Conservation (phyloP, 2,888 invertebrate genomes). For the Hirtodrosophila cameraria region DNA sequence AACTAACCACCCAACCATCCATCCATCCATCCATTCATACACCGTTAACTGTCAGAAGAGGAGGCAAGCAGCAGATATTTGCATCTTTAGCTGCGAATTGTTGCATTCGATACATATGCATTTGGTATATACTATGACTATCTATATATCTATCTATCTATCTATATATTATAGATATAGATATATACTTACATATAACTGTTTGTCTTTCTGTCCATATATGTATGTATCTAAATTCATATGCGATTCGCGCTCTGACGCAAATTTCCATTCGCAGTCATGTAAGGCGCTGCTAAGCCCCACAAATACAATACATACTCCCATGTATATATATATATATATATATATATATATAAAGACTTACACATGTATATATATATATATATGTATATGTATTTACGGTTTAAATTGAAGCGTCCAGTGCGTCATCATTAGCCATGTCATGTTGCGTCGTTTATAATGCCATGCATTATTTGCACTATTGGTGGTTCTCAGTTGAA, state of each 20-base stretch:
- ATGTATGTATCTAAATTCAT: neutral
- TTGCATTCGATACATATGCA: neutral
- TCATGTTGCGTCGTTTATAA: too few species aligned
- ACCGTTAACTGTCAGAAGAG: too few species aligned
- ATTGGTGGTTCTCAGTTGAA: too few species aligned
- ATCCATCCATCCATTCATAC: too few species aligned
- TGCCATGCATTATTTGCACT: too few species aligned
- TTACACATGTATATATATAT: slow-evolving; percentile 5
- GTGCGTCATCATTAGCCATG: too few species aligned
- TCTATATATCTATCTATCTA: neutral
- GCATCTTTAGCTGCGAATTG: neutral
- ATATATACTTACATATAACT: neutral
- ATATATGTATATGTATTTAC: slow-evolving; percentile 23
- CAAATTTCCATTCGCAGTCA: slow-evolving; percentile 10
- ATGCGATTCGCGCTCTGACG: slow-evolving; percentile 15
- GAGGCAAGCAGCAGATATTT: neutral
- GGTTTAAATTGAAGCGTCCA: too few species aligned
- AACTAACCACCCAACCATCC: too few species aligned
- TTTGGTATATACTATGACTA: neutral
- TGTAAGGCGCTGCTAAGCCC: neutral
- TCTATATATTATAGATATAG: neutral
- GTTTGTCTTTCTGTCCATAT: neutral
- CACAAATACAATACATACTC: neutral
- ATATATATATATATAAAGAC: neutral
- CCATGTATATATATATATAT: neutral